These are phyloP conservation scores for Nixonia krombeini DNA, from an alignment of 1,140 invertebrate species.

Conservation along the genomic window DNA sequence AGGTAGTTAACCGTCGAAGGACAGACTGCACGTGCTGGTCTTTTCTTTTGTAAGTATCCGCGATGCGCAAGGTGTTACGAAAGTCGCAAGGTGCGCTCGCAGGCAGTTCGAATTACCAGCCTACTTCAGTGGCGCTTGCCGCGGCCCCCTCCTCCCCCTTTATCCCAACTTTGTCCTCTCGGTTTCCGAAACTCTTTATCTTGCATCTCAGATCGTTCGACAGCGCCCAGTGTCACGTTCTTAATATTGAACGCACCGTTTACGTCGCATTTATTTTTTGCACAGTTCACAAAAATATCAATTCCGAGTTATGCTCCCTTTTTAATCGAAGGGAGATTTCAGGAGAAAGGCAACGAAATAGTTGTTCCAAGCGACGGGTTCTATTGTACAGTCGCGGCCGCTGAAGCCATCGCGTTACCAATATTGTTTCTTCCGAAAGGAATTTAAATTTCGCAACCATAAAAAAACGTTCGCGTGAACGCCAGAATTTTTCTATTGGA, in stretches of 20 bases:
- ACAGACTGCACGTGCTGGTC: constrained; percentile 45
- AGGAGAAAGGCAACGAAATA: too few relatives aligned
- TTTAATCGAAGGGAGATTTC: too few relatives aligned
- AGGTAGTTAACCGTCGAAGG: constrained; percentile 53
- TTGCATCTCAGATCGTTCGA: too few relatives aligned
- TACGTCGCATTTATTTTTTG: too few relatives aligned
- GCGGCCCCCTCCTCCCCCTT: constrained; percentile 10
- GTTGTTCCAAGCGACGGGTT: too few relatives aligned
- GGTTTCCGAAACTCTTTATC: too few relatives aligned
- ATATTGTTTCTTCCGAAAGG: constrained; percentile 9
- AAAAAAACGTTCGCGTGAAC: constrained; percentile 5
- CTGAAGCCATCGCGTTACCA: too few relatives aligned
- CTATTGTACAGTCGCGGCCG: too few relatives aligned
- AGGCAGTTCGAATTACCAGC: constrained; percentile 8
- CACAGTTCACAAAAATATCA: too few relatives aligned
- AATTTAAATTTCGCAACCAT: constrained; percentile 3
- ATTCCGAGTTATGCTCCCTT: too few relatives aligned
- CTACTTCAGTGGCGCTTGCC: constrained; percentile 7
- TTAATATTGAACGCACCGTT: not conserved
- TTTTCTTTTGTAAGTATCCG: constrained; percentile 23
- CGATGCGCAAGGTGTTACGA: constrained; percentile 45
- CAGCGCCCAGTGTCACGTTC: too few relatives aligned
- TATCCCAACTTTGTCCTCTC: constrained; percentile 4
- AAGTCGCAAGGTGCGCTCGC: constrained; percentile 44
- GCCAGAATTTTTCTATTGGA: constrained; percentile 44